These are phyloP conservation scores for Morpho achilles DNA, from an alignment of 2,888 invertebrate species.

Conservation along the genomic window DNA sequence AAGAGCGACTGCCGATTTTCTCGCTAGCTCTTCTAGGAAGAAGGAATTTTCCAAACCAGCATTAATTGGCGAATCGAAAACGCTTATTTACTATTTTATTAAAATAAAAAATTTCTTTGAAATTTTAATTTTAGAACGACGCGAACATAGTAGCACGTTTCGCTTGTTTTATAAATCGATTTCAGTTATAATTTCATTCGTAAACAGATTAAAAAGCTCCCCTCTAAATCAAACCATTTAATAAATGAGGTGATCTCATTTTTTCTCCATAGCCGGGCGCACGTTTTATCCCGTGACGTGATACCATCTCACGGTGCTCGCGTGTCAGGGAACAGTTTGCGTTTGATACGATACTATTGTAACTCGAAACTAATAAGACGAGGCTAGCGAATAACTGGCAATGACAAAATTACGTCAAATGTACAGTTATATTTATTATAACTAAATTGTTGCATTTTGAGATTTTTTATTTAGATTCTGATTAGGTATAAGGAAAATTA, in stretches of 20 bases:
- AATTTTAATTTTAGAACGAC: neutral
- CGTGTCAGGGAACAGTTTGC: slow-evolving; percentile 39
- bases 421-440: too few relatives aligned
- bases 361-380: slow-evolving; percentile 3
- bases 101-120: too few relatives aligned
- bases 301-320: slow-evolving; percentile 58
- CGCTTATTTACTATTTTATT: too few relatives aligned
- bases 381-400: too few relatives aligned
- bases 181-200: slow-evolving; percentile 11
- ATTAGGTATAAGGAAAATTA: too few relatives aligned
- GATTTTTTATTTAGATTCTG: too few relatives aligned
- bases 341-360: slow-evolving; percentile 4
- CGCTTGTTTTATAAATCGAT: neutral
- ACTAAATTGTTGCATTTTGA: too few relatives aligned
- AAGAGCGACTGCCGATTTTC: too few relatives aligned
- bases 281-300: slow-evolving; percentile 44
- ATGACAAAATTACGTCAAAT: too few relatives aligned
- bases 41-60: too few relatives aligned
- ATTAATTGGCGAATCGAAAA: too few relatives aligned
- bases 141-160: neutral
- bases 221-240: slow-evolving; percentile 18
- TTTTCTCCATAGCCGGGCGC: slow-evolving; percentile 18
- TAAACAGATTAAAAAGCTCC: slow-evolving; percentile 13
- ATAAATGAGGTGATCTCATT: slow-evolving; percentile 17
- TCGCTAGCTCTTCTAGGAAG: too few relatives aligned